Percentiles rank a stretch among this genome's conserved stretches.
phyloP scores from a whole-genome alignment of 2,888 invertebrate genomes.

The Tetranychus truncatus region DNA sequence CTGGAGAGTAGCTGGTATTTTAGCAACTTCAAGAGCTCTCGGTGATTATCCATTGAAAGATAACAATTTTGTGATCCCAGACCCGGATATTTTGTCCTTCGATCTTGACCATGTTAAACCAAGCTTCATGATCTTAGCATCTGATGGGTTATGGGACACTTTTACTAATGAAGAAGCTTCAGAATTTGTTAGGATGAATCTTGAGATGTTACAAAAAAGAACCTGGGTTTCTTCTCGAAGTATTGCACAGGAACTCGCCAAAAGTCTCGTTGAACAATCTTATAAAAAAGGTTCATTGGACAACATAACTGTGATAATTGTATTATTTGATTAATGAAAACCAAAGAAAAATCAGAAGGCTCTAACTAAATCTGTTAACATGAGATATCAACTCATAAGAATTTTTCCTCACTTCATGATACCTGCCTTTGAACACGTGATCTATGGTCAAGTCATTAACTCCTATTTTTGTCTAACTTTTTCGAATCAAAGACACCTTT shows the following conservation, averaged over 20 bases:
- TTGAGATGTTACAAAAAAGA: constrained; percentile 43
- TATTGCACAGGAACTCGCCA: constrained; percentile 56
- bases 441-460: no score
- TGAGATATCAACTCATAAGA: no score
- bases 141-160: constrained; percentile 92
- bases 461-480: no score
- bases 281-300: constrained; percentile 79
- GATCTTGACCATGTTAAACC: constrained; percentile 51
- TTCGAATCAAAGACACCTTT: no score
- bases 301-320: constrained; percentile 77
- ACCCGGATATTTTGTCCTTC: constrained; percentile 82
- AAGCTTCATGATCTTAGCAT: constrained; percentile 72
- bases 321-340: constrained; percentile 21
- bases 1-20: constrained; percentile 83
- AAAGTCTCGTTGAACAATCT: constrained; percentile 71
- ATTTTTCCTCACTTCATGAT: no score
- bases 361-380: no score
- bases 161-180: constrained; percentile 87
- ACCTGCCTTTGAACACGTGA: no score
- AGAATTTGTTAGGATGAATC: constrained; percentile 61
- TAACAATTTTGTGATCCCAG: constrained; percentile 76
- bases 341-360: neutral
- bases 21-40: constrained; percentile 79
- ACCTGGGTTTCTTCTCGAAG: neutral
- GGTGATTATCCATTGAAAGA: constrained; percentile 90